Evolutionary conservation across 2,797 vertebrate genomes (phyloP).

Genomic region (Hoplostethus atlanticus): DNA sequence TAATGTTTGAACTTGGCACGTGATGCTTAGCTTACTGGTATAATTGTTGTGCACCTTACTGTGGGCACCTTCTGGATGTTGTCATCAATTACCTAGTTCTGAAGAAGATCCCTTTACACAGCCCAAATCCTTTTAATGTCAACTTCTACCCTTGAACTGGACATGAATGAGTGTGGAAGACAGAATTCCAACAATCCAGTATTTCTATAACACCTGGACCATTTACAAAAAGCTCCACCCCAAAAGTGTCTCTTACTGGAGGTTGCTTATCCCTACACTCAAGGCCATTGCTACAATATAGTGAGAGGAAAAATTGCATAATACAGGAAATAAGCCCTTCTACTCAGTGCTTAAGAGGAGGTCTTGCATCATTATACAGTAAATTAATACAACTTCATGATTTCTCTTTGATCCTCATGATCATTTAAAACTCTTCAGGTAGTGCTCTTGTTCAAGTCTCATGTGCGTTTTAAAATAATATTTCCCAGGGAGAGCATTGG

Average conservation of each 20-base stretch:
- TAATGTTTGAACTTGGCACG: not conserved
- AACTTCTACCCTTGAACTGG: too few species aligned
- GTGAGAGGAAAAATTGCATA: constrained; percentile 30
- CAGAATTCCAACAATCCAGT: too few species aligned
- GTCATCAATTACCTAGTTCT: not conserved
- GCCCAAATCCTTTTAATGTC: too few species aligned
- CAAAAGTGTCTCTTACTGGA: not conserved
- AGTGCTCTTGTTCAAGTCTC: constrained; percentile 50
- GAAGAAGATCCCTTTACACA: not conserved
- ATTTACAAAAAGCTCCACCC: constrained; percentile 25
- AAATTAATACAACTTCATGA: constrained; percentile 49
- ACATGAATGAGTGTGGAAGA: too few species aligned
- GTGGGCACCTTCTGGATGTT: not conserved
- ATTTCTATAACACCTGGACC: constrained; percentile 17
- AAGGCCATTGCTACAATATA: constrained; percentile 22
- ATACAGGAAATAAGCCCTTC: constrained; percentile 46
- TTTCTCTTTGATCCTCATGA: constrained; percentile 26
- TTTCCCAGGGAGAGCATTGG: constrained; percentile 27
- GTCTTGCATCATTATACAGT: constrained; percentile 51
- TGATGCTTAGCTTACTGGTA: not conserved
- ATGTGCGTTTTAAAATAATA: not conserved
- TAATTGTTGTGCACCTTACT: too few species aligned
- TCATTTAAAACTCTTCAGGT: constrained; percentile 52
- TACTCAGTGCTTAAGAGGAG: constrained; percentile 37
- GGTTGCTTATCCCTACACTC: constrained; percentile 7